phyloP scores from a whole-genome alignment of 2,113 vertebrate genomes.

The Chauna torquata region DNA sequence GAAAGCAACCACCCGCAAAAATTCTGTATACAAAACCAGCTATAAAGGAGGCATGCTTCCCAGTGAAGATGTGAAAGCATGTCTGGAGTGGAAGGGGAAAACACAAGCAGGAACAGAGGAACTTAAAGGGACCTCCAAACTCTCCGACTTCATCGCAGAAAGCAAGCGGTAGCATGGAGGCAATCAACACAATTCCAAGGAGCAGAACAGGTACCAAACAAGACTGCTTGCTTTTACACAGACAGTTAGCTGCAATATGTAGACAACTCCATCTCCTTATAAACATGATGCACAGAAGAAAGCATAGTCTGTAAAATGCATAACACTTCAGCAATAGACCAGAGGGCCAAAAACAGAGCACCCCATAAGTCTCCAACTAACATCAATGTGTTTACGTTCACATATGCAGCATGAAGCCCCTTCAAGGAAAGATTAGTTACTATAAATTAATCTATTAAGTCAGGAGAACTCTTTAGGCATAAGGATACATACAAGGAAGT shows the following conservation, averaged over 20 bases:
- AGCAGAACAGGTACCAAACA: rapidly evolving
- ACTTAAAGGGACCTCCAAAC: background rate
- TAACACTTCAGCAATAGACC: background rate
- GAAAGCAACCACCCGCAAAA: background rate
- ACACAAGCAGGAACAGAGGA: background rate
- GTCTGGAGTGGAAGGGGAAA: background rate
- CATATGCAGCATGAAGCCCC: rapidly evolving
- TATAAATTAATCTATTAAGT: background rate
- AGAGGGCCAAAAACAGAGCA: background rate
- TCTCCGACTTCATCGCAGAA: background rate
- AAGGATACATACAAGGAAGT: background rate
- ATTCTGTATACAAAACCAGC: background rate
- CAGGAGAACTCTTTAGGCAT: background rate
- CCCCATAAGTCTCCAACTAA: background rate
- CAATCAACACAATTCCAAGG: background rate
- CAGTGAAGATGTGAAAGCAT: background rate
- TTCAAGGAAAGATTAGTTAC: background rate
- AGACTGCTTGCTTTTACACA: background rate
- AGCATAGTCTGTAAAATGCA: rapidly evolving
- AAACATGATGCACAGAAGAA: too few relatives aligned
- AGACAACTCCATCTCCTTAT: background rate
- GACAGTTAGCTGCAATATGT: background rate
- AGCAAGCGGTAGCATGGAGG: background rate
- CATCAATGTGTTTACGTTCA: background rate
- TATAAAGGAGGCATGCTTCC: background rate